Evolutionary conservation across 1,140 invertebrate species (phyloP).

Genomic region (Drosophila parvula): DNA sequence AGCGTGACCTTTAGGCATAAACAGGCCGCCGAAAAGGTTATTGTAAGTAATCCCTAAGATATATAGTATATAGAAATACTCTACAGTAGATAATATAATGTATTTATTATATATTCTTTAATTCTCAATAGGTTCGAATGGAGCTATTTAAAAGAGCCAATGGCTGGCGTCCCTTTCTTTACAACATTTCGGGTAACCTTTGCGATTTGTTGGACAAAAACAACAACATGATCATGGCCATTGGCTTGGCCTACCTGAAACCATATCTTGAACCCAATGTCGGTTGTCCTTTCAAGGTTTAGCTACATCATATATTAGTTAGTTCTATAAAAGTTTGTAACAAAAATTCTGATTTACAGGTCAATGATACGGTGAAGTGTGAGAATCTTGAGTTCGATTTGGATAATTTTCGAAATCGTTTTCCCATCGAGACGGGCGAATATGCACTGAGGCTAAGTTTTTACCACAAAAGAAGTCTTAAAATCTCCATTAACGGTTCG

Average conservation of each 20-base stretch:
- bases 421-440: slow-evolving; percentile 25
- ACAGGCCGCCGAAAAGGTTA: not conserved
- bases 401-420: slow-evolving; percentile 12
- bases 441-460: slow-evolving; percentile 17
- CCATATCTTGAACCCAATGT: slow-evolving; percentile 3
- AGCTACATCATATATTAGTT: not conserved
- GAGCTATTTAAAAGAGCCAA: slow-evolving; percentile 19
- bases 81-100: not conserved
- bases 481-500: slow-evolving; percentile 3
- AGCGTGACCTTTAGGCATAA: slow-evolving; percentile 3
- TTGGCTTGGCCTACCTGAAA: slow-evolving; percentile 9
- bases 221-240: slow-evolving; percentile 1
- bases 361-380: not conserved
- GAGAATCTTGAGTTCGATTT: slow-evolving; percentile 10
- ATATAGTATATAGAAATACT: too few relatives aligned
- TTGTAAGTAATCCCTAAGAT: not conserved
- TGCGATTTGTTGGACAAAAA: slow-evolving; percentile 11
- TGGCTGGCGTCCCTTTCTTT: slow-evolving; percentile 5
- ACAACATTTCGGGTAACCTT: not conserved
- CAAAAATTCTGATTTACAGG: not conserved
- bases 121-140: slow-evolving; percentile 11
- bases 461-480: slow-evolving; percentile 4
- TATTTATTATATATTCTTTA: not conserved
- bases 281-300: slow-evolving; percentile 6
- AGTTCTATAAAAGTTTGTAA: not conserved